Evolutionary conservation across 1,140 invertebrate species (phyloP).

Genomic region (Ruditapes philippinarum): DNA sequence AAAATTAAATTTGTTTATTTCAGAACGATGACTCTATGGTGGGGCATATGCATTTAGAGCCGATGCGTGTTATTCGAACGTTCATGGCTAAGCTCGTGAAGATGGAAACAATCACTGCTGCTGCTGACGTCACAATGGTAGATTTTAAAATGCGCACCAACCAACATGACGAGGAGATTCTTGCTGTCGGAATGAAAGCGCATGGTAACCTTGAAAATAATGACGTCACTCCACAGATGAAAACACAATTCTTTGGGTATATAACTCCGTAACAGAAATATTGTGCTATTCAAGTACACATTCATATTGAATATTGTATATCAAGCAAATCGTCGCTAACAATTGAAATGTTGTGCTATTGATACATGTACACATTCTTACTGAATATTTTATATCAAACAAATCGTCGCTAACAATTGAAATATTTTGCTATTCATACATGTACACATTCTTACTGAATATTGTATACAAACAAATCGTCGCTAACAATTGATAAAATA

Average conservation of each 20-base stretch:
- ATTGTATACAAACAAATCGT: background rate
- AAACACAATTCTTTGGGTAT: constrained; percentile 30
- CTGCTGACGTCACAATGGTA: background rate
- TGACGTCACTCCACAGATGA: background rate
- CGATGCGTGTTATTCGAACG: constrained; percentile 1
- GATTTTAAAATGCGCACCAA: background rate
- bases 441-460: too few relatives aligned
- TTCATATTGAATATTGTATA: background rate
- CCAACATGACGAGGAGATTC: constrained; percentile 41
- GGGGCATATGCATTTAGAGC: constrained; percentile 4
- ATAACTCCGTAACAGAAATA: background rate
- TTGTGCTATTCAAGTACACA: background rate
- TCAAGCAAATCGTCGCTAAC: background rate
- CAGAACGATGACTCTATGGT: background rate
- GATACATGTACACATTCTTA: too few relatives aligned
- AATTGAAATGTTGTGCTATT: too few relatives aligned
- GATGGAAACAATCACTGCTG: background rate
- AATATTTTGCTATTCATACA: background rate
- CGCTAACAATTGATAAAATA: background rate
- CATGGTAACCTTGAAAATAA: background rate
- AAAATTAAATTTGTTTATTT: background rate
- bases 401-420: background rate
- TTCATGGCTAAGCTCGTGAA: constrained; percentile 43
- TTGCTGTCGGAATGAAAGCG: constrained; percentile 25
- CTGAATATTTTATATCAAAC: background rate